These are phyloP conservation scores for Picus viridis DNA, from an alignment of 2,797 vertebrate genomes.

Conservation along the genomic window DNA sequence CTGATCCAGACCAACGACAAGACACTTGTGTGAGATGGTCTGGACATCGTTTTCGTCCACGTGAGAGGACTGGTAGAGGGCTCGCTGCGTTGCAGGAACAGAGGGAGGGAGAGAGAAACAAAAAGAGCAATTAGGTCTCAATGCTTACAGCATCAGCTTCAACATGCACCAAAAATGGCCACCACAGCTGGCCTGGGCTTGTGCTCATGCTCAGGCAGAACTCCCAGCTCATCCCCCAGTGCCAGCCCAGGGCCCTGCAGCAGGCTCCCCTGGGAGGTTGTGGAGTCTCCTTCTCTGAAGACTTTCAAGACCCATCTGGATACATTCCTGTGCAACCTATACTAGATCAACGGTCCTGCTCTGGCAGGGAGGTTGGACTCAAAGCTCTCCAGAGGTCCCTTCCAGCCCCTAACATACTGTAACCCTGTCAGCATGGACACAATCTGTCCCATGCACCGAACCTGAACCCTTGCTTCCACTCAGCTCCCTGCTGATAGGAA, in stretches of 20 bases:
- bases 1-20: constrained; percentile 96
- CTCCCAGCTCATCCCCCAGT: not conserved
- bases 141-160: not conserved
- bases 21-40: constrained; percentile 99
- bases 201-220: not conserved
- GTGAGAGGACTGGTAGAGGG: constrained; percentile 98
- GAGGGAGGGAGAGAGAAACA: not conserved
- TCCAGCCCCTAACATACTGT: no score
- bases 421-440: not conserved
- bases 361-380: no score
- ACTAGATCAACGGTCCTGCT: no score
- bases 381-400: no score
- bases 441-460: not conserved
- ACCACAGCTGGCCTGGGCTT: not conserved
- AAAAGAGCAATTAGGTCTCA: not conserved
- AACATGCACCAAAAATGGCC: not conserved
- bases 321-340: no score
- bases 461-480: not conserved
- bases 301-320: no score
- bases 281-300: no score
- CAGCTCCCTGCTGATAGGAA: not conserved
- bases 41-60: constrained; percentile 99
- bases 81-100: constrained; percentile 80
- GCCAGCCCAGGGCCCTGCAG: not conserved
- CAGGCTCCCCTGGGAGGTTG: no score